These are phyloP conservation scores for Pemphigus obesinymphae DNA, from an alignment of 1,140 invertebrate species.

Conservation along the genomic window DNA sequence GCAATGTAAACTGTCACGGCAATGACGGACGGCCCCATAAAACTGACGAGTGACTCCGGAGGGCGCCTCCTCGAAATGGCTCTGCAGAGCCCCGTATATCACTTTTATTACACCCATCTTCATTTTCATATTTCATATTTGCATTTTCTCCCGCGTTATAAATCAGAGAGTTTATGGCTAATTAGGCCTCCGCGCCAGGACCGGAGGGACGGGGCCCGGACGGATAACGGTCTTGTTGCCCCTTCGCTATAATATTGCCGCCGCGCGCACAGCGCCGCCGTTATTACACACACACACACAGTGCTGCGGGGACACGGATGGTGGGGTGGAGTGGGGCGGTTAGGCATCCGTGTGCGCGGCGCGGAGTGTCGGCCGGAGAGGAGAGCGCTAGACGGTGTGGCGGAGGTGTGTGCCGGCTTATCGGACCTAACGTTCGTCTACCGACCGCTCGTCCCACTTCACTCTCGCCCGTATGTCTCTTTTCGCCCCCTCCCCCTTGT, in stretches of 20 bases:
- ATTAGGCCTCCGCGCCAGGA: slow-evolving; percentile 56
- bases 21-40: slow-evolving; percentile 64
- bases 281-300: not conserved
- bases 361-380: not conserved
- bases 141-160: slow-evolving; percentile 60
- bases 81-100: slow-evolving; percentile 69
- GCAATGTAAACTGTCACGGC: slow-evolving; percentile 61
- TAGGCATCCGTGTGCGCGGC: too few relatives aligned
- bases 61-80: slow-evolving; percentile 64
- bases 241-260: slow-evolving; percentile 2
- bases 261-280: not conserved
- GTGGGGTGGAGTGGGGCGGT: not conserved
- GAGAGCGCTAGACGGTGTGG: not conserved
- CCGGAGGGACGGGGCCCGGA: slow-evolving; percentile 13
- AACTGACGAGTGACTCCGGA: slow-evolving; percentile 57
- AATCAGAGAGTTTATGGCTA: slow-evolving; percentile 65
- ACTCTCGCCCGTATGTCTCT: not conserved
- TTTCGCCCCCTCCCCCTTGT: not conserved
- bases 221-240: slow-evolving; percentile 35
- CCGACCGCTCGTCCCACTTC: too few relatives aligned
- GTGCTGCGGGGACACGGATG: not conserved
- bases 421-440: slow-evolving; percentile 11
- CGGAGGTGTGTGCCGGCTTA: not conserved
- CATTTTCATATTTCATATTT: slow-evolving; percentile 79
- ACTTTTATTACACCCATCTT: slow-evolving; percentile 73